phyloP scores from a whole-genome alignment of 2,888 invertebrate genomes.

The Esperia sulphurella region DNA sequence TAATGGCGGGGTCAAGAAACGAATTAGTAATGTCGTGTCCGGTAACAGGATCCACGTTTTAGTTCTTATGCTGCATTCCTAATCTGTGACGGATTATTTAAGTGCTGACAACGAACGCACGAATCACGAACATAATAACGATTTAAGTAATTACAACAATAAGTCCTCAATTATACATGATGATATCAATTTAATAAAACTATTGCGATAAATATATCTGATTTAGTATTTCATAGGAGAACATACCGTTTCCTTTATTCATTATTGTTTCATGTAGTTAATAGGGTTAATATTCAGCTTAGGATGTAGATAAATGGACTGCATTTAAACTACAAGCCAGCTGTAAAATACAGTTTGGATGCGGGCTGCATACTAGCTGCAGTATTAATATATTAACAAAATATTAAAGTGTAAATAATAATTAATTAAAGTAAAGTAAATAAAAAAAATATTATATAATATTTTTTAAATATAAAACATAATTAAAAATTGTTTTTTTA shows the following conservation, averaged over 20 bases:
- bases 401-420: too few relatives aligned
- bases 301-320: too few relatives aligned
- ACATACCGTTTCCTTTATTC: not conserved
- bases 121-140: conserved; percentile 13
- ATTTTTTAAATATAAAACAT: too few relatives aligned
- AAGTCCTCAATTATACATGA: not conserved
- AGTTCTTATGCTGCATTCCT: conserved; percentile 30
- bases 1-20: conserved; percentile 50
- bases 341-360: too few relatives aligned
- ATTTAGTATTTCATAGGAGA: not conserved
- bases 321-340: too few relatives aligned
- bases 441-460: too few relatives aligned
- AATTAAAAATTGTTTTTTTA: too few relatives aligned
- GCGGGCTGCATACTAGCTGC: too few relatives aligned
- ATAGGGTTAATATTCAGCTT: too few relatives aligned
- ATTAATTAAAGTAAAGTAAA: too few relatives aligned
- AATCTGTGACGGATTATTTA: conserved; percentile 19
- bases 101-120: conserved; percentile 19
- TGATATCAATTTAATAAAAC: not conserved
- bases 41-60: conserved; percentile 42
- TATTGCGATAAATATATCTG: not conserved
- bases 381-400: too few relatives aligned
- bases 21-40: conserved; percentile 44
- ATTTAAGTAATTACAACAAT: conserved; percentile 19
- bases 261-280: too few relatives aligned